phyloP scores from a whole-genome alignment of 2,797 vertebrate genomes.

The Acanthis flammea region DNA sequence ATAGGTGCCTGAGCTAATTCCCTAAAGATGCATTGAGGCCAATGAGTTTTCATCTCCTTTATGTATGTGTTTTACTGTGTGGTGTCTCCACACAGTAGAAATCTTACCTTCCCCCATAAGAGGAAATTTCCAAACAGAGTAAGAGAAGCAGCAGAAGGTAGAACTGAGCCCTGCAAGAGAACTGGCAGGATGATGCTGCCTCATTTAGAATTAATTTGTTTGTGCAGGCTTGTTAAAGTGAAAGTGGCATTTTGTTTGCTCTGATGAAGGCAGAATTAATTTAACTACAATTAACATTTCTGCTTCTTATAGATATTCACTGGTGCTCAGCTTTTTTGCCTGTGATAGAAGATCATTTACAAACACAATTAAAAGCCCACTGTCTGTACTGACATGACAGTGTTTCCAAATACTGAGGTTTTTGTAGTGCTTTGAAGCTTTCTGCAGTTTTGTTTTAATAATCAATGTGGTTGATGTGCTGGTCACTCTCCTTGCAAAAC shows the following conservation, averaged over 20 bases:
- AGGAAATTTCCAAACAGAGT: neutral
- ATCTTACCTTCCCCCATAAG: neutral
- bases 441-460: neutral
- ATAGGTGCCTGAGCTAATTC: neutral
- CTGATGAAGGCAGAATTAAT: slow-evolving; percentile 55
- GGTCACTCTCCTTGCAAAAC: neutral
- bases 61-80: neutral
- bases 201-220: slow-evolving; percentile 56
- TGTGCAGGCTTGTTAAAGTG: slow-evolving; percentile 28
- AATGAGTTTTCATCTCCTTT: neutral
- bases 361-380: neutral
- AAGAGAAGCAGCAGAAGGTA: slow-evolving; percentile 18
- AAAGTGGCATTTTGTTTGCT: slow-evolving; percentile 51
- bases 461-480: neutral
- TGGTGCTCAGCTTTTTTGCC: neutral
- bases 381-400: neutral
- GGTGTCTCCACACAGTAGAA: neutral
- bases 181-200: neutral
- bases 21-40: neutral
- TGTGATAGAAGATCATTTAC: neutral
- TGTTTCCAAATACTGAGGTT: neutral
- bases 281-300: slow-evolving; percentile 13
- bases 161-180: neutral
- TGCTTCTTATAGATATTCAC: neutral
- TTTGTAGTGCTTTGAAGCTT: neutral